Evolutionary conservation across 2,113 vertebrate genomes (phyloP).

Genomic region (Forbesichthys agassizii): DNA sequence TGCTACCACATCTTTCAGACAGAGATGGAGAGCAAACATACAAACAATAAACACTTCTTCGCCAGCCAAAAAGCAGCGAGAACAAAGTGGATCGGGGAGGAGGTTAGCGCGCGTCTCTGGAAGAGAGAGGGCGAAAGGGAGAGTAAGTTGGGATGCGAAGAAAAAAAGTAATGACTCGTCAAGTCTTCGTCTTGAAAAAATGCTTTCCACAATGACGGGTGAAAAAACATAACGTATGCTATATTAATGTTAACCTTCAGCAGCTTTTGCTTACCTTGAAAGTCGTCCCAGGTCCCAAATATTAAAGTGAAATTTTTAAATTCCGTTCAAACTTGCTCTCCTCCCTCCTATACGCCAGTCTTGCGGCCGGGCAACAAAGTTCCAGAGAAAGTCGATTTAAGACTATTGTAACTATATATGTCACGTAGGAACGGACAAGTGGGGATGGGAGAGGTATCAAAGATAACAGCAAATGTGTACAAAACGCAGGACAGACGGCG

Average conservation of each 20-base stretch:
- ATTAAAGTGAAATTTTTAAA: not conserved
- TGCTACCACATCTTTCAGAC: too few relatives aligned
- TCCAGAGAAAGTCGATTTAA: constrained; percentile 30
- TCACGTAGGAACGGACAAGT: not conserved
- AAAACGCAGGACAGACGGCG: not conserved
- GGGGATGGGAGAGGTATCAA: not conserved
- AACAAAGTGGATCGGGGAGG: too few relatives aligned
- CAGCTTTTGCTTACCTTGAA: constrained; percentile 41
- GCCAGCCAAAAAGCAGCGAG: too few relatives aligned
- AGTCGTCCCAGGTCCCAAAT: constrained; percentile 13
- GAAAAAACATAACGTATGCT: too few relatives aligned
- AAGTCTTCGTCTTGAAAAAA: too few relatives aligned
- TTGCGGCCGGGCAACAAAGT: constrained; percentile 27
- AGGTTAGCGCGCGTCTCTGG: too few relatives aligned
- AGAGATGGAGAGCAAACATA: too few relatives aligned
- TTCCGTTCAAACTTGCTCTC: constrained; percentile 1
- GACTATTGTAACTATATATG: not conserved
- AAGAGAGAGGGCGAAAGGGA: too few relatives aligned
- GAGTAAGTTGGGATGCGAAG: too few relatives aligned
- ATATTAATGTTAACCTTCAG: not conserved
- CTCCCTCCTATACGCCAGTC: not conserved
- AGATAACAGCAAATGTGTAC: not conserved
- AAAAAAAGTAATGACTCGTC: too few relatives aligned
- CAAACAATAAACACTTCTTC: too few relatives aligned
- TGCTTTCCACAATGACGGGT: too few relatives aligned